Conservation (phyloP, 2,113 vertebrate genomes). For the Rhodinocichla rosea region DNA sequence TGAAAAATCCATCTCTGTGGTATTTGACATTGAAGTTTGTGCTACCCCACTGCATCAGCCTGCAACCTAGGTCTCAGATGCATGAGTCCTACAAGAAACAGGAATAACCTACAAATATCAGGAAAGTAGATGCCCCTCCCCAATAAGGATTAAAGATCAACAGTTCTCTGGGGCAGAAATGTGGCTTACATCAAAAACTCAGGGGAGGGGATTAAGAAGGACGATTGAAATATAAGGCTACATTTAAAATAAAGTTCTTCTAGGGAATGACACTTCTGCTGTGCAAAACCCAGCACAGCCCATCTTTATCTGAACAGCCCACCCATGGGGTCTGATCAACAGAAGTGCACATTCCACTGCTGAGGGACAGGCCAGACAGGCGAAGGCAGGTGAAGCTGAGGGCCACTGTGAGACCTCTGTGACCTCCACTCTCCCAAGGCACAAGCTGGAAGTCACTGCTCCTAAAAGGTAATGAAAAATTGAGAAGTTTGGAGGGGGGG, state of each 20-base stretch:
- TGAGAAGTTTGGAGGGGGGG: background rate
- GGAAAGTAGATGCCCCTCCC: background rate
- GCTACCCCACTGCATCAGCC: background rate
- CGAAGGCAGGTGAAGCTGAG: background rate
- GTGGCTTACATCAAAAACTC: background rate
- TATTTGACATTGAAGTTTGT: background rate
- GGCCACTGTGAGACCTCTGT: background rate
- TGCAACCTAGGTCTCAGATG: background rate
- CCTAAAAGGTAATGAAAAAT: background rate
- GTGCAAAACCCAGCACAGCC: background rate
- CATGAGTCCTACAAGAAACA: background rate
- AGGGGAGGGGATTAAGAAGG: background rate
- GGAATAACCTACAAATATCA: background rate
- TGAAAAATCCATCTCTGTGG: background rate
- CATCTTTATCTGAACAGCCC: background rate
- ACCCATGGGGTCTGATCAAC: background rate
- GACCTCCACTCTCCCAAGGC: background rate
- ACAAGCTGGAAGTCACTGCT: background rate
- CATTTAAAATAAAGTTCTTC: background rate
- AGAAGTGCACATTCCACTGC: background rate
- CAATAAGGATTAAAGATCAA: background rate
- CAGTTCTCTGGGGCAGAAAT: background rate
- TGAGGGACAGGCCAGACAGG: background rate
- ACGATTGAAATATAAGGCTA: background rate
- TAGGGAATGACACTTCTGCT: background rate